A percentile compares a stretch with the other conserved stretches of the same genome.
These are phyloP conservation scores for Anarsia innoxiella DNA, from an alignment of 2,888 invertebrate genomes.

Conservation along the genomic window DNA sequence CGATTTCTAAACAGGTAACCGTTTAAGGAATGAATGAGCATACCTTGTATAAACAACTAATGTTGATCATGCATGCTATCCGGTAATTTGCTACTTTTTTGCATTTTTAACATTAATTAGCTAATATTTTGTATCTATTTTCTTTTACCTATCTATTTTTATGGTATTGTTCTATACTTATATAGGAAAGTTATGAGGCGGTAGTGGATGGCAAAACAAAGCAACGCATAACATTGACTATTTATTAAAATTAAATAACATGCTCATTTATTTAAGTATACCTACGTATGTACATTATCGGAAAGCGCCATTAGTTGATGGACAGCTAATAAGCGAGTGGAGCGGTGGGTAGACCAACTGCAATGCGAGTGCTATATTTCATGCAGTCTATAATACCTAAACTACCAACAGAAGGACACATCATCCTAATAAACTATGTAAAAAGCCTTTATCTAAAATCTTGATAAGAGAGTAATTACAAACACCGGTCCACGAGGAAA, in stretches of 20 bases:
- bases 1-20: conserved; percentile 28
- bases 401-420: conserved; percentile 47
- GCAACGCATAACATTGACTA: too few relatives aligned
- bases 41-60: conserved; percentile 24
- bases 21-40: conserved; percentile 30
- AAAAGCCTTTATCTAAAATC: conserved; percentile 61
- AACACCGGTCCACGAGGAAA: conserved; percentile 50
- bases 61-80: conserved; percentile 33
- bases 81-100: conserved; percentile 29
- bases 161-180: too few relatives aligned
- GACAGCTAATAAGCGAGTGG: not conserved
- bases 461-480: conserved; percentile 64
- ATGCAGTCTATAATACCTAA: conserved; percentile 28
- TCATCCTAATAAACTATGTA: conserved; percentile 47
- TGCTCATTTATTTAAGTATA: too few relatives aligned
- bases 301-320: not conserved
- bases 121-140: too few relatives aligned
- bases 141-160: too few relatives aligned
- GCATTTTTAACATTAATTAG: conserved; percentile 23
- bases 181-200: too few relatives aligned
- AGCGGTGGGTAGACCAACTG: not conserved
- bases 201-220: too few relatives aligned
- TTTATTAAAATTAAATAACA: too few relatives aligned
- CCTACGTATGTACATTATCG: not conserved
- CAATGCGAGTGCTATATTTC: conserved; percentile 10